phyloP scores from a whole-genome alignment of 2,888 invertebrate genomes.

The Stenurella melanura region DNA sequence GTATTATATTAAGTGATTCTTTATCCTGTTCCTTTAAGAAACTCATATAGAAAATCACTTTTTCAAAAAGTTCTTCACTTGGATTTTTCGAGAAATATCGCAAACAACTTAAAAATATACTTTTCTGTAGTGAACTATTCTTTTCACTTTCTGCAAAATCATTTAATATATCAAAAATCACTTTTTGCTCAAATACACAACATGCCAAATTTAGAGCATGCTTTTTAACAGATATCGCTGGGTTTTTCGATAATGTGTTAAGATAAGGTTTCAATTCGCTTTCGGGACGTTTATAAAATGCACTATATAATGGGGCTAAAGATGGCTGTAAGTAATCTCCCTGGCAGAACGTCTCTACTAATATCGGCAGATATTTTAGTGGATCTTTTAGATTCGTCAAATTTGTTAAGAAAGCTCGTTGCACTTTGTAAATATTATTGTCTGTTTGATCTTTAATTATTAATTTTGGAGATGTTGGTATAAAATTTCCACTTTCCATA shows the following conservation, averaged over 20 bases:
- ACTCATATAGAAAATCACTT: not conserved
- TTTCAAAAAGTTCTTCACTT: not conserved
- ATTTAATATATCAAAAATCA: not conserved
- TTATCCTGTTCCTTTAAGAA: constrained; percentile 16
- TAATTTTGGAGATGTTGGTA: constrained; percentile 26
- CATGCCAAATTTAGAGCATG: constrained; percentile 9
- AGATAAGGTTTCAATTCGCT: constrained; percentile 9
- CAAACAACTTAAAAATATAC: constrained; percentile 5
- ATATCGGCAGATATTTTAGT: not conserved
- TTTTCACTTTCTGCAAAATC: constrained; percentile 1
- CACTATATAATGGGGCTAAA: constrained; percentile 9
- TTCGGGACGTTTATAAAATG: constrained; percentile 18
- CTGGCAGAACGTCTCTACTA: constrained; percentile 26
- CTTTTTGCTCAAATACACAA: not conserved
- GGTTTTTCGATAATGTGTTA: not conserved
- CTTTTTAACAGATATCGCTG: constrained; percentile 27
- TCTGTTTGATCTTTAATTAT: not conserved
- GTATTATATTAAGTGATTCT: not conserved
- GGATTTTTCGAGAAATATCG: constrained; percentile 27
- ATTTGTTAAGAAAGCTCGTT: not conserved
- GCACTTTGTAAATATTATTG: not conserved
- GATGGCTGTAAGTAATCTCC: constrained; percentile 25
- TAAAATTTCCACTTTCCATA: constrained; percentile 17
- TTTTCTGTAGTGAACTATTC: constrained; percentile 19
- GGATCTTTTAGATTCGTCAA: constrained; percentile 8